Evolutionary conservation across 1,140 invertebrate species (phyloP), one percentile per base, ranked within the genome.

Genomic region (Drosophila quadrilineata): DNA sequence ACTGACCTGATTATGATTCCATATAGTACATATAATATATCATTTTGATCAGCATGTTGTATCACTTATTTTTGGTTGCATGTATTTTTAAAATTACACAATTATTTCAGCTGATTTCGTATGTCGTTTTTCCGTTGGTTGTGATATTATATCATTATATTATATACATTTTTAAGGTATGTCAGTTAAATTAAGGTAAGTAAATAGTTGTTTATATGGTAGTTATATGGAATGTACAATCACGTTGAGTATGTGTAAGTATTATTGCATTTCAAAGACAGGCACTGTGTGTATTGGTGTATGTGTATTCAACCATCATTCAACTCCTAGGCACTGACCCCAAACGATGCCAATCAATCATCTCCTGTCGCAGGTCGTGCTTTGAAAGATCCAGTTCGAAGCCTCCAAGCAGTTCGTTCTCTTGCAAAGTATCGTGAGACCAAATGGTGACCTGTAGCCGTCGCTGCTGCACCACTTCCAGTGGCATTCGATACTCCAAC

Each of bases 381-480:
- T 93, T 90, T 41, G 90, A 91, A 1, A 98, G 89, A 2, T 94
- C 94, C 65, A 98, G 93, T 60, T 95, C 93, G 45, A 96, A 94
- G 17, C 97, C 96, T 21, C 98, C 98, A 0, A 98, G 91, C 90
- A 98, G 97, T 90, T 96, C 95, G 90, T 99, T 98, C 90, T 98
- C 97, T 88, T 97, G 96, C n/a, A 99, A 90, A 8, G 96, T 93
- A 90, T 98, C 97, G 87, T 98, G 95, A 88, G 97, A 96, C 97
- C 97, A 98, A 9, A 99, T 94, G 0, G 97, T 98, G 0, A 98
- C 96, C 91, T 98, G 96, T 9, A 99, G 90, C 3, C 92, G 93
- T 46, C 95, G 92, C 48, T 92, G 91, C 70, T 93, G 92, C 1
- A 99, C 92, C 24, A 95, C 93, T 46, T 98, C 95, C 33, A 97